phyloP scores from a whole-genome alignment of 2,888 invertebrate genomes.

The Metallyticus violacea region DNA sequence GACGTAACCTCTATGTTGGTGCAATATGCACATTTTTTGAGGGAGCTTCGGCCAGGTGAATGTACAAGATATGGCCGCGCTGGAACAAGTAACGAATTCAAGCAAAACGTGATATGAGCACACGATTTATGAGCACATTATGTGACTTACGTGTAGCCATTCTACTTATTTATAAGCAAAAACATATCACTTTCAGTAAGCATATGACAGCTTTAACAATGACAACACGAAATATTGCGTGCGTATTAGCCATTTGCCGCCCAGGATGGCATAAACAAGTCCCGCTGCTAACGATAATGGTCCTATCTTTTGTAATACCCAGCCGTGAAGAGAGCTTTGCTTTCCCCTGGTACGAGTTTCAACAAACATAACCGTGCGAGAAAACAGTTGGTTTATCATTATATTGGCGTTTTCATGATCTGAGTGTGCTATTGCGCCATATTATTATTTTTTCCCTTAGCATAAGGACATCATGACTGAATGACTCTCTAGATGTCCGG shows the following conservation, averaged over 20 bases:
- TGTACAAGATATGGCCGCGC: neutral
- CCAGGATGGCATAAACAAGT: neutral
- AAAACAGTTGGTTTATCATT: too few species aligned
- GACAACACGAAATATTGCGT: neutral
- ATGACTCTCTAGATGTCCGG: too few species aligned
- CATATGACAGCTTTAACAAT: neutral
- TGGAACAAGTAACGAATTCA: too few species aligned
- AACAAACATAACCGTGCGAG: neutral
- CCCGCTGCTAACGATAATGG: neutral
- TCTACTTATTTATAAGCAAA: neutral
- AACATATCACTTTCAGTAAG: neutral
- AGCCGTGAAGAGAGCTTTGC: neutral
- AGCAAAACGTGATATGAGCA: neutral
- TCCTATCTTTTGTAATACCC: neutral
- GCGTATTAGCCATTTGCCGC: neutral
- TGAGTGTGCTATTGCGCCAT: too few species aligned
- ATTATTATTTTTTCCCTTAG: too few species aligned
- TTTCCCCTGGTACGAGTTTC: neutral
- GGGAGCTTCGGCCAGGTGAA: neutral
- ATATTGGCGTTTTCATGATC: too few species aligned
- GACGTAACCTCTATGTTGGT: too few species aligned
- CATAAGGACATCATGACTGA: neutral
- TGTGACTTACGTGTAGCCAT: neutral
- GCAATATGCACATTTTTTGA: neutral
- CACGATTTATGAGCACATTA: neutral